Evolutionary conservation across 2,797 vertebrate species (phyloP).

Genomic region (Bradypodion ventrale): DNA sequence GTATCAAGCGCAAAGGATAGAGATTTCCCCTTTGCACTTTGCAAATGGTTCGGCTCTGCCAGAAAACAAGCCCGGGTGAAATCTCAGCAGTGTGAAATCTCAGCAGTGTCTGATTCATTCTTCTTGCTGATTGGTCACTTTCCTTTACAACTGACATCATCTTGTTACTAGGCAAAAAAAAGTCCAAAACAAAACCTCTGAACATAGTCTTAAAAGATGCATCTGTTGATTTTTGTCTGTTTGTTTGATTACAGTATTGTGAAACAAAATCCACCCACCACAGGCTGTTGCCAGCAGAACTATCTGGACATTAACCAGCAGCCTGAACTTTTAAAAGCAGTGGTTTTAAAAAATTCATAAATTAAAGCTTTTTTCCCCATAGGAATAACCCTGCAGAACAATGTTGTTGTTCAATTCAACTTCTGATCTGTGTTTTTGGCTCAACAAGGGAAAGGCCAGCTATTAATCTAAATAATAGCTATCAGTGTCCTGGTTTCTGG

Average conservation of each 20-base stretch:
- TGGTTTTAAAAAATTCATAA: not conserved
- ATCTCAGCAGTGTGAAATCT: constrained; percentile 56
- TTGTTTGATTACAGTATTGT: not conserved
- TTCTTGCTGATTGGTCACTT: constrained; percentile 64
- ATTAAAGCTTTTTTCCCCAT: not conserved
- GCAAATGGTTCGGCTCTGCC: constrained; percentile 64
- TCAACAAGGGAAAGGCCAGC: not conserved
- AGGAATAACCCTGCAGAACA: not conserved
- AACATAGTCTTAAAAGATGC: constrained; percentile 46
- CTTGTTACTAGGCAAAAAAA: constrained; percentile 75
- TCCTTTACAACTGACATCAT: constrained; percentile 67
- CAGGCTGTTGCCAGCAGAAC: not conserved
- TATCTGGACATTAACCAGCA: not conserved
- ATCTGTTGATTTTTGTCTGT: not conserved
- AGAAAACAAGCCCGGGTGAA: constrained; percentile 59
- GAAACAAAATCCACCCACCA: not conserved
- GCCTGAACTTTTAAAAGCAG: not conserved
- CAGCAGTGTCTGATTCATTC: constrained; percentile 53
- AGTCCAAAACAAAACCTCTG: constrained; percentile 46
- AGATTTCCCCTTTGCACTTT: constrained; percentile 35
- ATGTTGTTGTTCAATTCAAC: not conserved
- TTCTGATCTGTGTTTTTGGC: not conserved
- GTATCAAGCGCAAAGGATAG: constrained; percentile 60
- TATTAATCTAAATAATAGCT: not conserved
- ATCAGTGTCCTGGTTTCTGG: not conserved